A percentile compares a stretch with the other conserved stretches of the same genome.
Conservation (phyloP, 2,797 vertebrate species). For the Gallinago nigripennis region DNA sequence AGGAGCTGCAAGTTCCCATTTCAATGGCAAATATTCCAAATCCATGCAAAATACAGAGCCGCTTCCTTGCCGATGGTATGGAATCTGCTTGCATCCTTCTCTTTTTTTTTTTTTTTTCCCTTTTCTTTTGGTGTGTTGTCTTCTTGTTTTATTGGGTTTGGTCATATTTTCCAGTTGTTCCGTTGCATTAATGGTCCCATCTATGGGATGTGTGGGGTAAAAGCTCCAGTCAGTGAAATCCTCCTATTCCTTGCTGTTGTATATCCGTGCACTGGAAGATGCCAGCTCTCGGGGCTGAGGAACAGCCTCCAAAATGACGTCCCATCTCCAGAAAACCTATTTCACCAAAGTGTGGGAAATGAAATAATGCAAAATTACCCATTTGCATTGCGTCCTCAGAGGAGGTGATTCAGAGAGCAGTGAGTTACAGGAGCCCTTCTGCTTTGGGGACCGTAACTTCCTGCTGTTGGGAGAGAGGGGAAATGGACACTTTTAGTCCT, state of each 20-base stretch:
- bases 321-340: background rate
- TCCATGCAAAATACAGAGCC: rapidly evolving
- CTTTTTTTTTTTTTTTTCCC: too few species aligned
- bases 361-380: background rate
- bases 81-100: background rate
- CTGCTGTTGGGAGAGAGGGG: background rate
- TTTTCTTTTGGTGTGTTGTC: background rate
- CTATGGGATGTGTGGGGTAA: background rate
- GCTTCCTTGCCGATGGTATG: rapidly evolving
- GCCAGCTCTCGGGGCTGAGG: background rate
- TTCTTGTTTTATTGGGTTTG: background rate
- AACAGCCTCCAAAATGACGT: background rate
- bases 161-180: background rate
- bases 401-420: background rate
- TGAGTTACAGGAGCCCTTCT: background rate
- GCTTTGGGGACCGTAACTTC: background rate
- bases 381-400: background rate
- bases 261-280: background rate
- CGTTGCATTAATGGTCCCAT: rapidly evolving
- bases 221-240: background rate
- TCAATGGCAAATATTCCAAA: rapidly evolving
- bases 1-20: rapidly evolving
- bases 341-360: background rate
- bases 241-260: background rate
- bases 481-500: background rate